phyloP scores from a whole-genome alignment of 2,888 invertebrate genomes.

The Mamestra brassicae region DNA sequence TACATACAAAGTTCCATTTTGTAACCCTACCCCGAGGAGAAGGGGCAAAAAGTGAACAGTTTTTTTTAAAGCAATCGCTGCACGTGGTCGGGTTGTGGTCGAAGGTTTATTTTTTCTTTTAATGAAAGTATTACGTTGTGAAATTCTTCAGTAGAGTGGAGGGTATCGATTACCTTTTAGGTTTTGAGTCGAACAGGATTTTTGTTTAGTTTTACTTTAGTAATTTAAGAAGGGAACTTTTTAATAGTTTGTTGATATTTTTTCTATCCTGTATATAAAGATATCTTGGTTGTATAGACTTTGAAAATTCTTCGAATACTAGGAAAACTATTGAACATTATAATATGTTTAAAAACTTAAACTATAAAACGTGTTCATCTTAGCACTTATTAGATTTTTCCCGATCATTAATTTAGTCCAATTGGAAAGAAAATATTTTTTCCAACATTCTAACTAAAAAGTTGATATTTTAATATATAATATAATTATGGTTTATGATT shows the following conservation, averaged over 20 bases:
- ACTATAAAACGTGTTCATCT: background rate
- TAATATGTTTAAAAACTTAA: background rate
- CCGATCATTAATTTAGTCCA: background rate
- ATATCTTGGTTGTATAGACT: background rate
- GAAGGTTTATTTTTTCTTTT: conserved; percentile 81
- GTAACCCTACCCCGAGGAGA: conserved; percentile 87
- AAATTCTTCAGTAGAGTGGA: conserved; percentile 81
- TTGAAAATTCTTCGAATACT: background rate
- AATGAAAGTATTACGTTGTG: conserved; percentile 86
- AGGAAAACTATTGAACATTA: too few species aligned
- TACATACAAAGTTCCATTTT: conserved; percentile 86
- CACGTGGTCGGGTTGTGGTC: conserved; percentile 90
- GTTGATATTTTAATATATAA: too few species aligned
- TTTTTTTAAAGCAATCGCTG: conserved; percentile 82
- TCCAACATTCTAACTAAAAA: background rate
- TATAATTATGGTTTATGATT: background rate
- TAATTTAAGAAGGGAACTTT: background rate
- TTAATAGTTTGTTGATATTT: background rate
- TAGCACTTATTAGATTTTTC: background rate
- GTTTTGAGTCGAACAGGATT: conserved; percentile 61
- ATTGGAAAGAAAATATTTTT: background rate
- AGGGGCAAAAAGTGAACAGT: conserved; percentile 83
- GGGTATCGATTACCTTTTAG: conserved; percentile 78
- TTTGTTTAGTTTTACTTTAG: conserved; percentile 27
- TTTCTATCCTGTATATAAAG: background rate